Base-by-base conservation (phyloP, 2,888 invertebrate genomes). In the Exocentrus adspersus region DNA sequence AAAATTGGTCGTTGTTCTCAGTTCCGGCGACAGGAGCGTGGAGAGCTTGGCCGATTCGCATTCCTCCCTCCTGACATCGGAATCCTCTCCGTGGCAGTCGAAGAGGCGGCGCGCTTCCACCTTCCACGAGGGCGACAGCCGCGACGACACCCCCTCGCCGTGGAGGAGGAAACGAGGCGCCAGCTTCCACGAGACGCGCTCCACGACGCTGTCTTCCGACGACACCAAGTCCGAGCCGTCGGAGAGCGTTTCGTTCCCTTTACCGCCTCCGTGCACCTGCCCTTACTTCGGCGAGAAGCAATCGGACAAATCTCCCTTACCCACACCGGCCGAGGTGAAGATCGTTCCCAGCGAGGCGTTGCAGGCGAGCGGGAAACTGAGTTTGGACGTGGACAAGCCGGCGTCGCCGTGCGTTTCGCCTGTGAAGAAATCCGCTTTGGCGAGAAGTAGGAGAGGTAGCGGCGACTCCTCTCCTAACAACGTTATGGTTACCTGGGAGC, bases 201-300 rank as follows among this genome's bases (percentile, higher is more conserved):
- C 66, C 46, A 69, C 65, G 17, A 68, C 84, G n/a, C 84, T 71
- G 72, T 7, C 51, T 6, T 41, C 61, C 28, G 60, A 64, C 24
- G 64, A 64, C 20, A 67, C 46, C 61, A 67, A 65, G 53, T 65
- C 60, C 46, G 70, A 71, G 63, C 75, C 75, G 2, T 70, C 71
- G 14, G 81, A 80, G 66, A 77, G 68, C 62, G 73, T 75, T 42
- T 80, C 82, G 21, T 79, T 88, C 19, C 84, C 88, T 6, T 78
- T 92, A 37, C 92, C 92, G 2, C 90, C 92, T 0, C 91, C 92
- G 0, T 93, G 92, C 79, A 92, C 92, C 0, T 92, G 93, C 75
- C 92, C 92, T 0, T 93, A 93, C 74, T 92, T 93, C 75, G 92
- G 93, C 0, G 88, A 90, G 1, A 87, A 88, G 16, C 80, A 86